Percentiles rank a stretch among this genome's conserved stretches.
Evolutionary conservation across 2,888 invertebrate species (phyloP).

Genomic region (Pyrrhosoma nymphula): DNA sequence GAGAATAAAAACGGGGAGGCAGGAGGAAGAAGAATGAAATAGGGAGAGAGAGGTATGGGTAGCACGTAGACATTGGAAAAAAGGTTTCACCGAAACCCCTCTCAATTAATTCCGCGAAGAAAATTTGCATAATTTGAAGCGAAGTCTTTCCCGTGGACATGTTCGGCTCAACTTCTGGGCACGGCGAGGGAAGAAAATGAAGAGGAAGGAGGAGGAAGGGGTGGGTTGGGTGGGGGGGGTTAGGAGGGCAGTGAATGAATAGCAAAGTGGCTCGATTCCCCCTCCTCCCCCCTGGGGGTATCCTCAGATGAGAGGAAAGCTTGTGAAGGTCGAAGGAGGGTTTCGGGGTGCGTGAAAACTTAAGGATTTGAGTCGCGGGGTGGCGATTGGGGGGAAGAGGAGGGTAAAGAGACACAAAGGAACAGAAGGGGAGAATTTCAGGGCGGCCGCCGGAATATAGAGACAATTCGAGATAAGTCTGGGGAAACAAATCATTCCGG

Average conservation of each 20-base stretch:
- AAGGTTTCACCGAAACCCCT: constrained; percentile 44
- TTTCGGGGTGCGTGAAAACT: too few relatives aligned
- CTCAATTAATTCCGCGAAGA: constrained; percentile 49
- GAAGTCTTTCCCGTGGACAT: constrained; percentile 30
- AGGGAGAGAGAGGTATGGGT: not conserved
- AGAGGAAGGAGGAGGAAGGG: too few relatives aligned
- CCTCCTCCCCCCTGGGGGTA: not conserved
- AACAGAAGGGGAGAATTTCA: not conserved
- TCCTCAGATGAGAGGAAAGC: not conserved
- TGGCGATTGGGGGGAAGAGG: not conserved
- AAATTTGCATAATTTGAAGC: constrained; percentile 56
- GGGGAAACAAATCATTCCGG: constrained; percentile 22
- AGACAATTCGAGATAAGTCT: constrained; percentile 8
- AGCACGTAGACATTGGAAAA: constrained; percentile 51
- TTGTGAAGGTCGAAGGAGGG: not conserved
- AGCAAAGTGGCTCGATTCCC: not conserved
- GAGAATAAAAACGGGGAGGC: not conserved
- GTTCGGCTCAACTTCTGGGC: constrained; percentile 41
- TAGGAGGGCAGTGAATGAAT: constrained; percentile 19
- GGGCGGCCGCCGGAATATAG: not conserved
- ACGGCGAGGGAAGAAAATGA: not conserved
- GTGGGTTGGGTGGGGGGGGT: too few relatives aligned
- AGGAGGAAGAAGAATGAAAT: not conserved
- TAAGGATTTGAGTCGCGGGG: not conserved
- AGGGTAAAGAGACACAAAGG: not conserved